phyloP scores from a whole-genome alignment of 2,797 vertebrate genomes.

The Anguilla pacifica region DNA sequence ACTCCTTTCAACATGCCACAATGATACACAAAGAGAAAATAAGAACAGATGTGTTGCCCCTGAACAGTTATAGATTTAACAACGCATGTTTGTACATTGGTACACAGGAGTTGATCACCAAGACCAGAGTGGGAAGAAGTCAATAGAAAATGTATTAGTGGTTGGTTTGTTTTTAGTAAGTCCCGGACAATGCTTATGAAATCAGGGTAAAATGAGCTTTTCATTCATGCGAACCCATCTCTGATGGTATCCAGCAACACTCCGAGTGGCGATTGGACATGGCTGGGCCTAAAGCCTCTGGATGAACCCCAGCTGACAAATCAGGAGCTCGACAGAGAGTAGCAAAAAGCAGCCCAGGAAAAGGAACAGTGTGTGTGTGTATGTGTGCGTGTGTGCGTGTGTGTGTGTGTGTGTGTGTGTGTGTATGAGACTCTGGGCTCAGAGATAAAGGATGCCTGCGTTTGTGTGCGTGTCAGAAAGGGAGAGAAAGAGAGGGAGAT shows the following conservation, averaged over 20 bases:
- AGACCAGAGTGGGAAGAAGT: background rate
- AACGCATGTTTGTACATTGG: slow-evolving; percentile 27
- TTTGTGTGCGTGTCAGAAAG: background rate
- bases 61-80: slow-evolving; percentile 55
- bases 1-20: slow-evolving; percentile 74
- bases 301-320: background rate
- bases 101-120: slow-evolving; percentile 18
- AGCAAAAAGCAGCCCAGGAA: background rate
- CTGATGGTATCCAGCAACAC: background rate
- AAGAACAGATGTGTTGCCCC: slow-evolving; percentile 69
- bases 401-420: slow-evolving; percentile 8
- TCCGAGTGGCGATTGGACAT: background rate
- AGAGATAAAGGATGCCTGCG: slow-evolving; percentile 71
- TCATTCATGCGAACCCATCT: background rate
- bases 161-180: background rate
- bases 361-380: slow-evolving; percentile 13
- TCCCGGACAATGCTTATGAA: background rate
- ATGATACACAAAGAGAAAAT: slow-evolving; percentile 66
- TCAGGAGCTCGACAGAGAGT: background rate
- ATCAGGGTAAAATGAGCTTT: background rate
- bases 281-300: background rate
- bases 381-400: slow-evolving; percentile 39
- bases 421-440: slow-evolving; percentile 26
- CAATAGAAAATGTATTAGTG: background rate
- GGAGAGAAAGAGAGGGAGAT: background rate